Evolutionary conservation across 2,797 vertebrate genomes (phyloP), one percentile per base, ranked within the genome.

Genomic region (Ceyx erithaca): DNA sequence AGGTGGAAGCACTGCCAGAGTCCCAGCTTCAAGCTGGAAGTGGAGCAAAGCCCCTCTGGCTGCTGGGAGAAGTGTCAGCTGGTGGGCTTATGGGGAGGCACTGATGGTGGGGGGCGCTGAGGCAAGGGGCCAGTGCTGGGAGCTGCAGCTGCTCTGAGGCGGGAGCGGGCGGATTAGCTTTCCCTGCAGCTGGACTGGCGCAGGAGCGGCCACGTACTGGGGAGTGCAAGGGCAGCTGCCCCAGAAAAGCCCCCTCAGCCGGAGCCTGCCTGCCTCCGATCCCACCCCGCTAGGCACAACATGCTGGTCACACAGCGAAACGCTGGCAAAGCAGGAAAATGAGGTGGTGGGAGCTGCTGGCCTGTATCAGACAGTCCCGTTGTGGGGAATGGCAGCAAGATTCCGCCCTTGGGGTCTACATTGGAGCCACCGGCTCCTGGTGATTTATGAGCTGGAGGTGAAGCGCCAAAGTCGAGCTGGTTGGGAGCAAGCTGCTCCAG

Each of bases 1-100:
- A 91, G 84, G 86, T 89, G 90, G 87, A 81, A 89, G 67, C 46
- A 19, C 48, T 87, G 86, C 87, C 83, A 86, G 85, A 49, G 80
- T 37, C 66, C 3, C 2, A 59, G 55, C 26, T 64, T 43, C 73
- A 57, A 55, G 46, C 46, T 92, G 88, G 86, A 86, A 69, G 78
- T 0, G 0, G 52, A 88, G 79, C 88, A 72, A 20, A 88, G 83
- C 77, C 87, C 51, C 73, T 73, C 59, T 71, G 90, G 85, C 40
- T 1, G 4, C 7, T 0, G 16, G 81, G 61, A 71, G 90, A 86
- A 61, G 73, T 10, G 51, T 82, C 89, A 95, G 89, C 92, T 75
- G 80, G 77, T 61, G 67, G 68, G 67, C 66, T 90, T 49, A 46
- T 2, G 3, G 66, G 2, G 10, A 46, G 87, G 45, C 77, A 78